A percentile compares a stretch with the other conserved stretches of the same genome.
These are phyloP conservation scores for Pseudonaja textilis DNA, from an alignment of 2,113 vertebrate species.

Conservation along the genomic window DNA sequence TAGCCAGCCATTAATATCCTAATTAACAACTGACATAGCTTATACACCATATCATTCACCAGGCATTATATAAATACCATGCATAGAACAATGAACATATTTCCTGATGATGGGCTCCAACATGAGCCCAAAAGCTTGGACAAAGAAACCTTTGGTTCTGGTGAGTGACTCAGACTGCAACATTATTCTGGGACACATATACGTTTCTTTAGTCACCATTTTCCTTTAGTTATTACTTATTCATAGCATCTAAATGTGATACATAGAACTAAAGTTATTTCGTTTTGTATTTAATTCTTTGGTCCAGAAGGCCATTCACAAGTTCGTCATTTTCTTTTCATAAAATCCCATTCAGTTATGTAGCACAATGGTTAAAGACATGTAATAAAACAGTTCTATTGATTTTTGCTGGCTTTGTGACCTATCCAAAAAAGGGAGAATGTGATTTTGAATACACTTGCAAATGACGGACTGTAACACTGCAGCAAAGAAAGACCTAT, in stretches of 20 bases:
- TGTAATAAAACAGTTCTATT: slow-evolving; percentile 17
- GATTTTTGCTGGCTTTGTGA: slow-evolving; percentile 30
- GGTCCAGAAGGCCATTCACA: not conserved
- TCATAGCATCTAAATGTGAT: not conserved
- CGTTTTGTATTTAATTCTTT: not conserved
- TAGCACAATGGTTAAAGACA: not conserved
- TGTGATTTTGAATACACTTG: slow-evolving; percentile 35
- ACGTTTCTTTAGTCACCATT: not conserved
- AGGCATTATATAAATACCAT: not conserved
- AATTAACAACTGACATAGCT: not conserved
- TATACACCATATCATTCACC: not conserved
- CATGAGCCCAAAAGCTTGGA: not conserved
- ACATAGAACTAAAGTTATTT: not conserved
- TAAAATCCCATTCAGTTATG: not conserved
- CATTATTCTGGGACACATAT: not conserved
- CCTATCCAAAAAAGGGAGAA: not conserved
- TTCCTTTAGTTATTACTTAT: not conserved
- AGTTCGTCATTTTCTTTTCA: not conserved
- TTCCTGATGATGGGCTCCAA: not conserved
- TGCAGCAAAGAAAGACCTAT: slow-evolving; percentile 46
- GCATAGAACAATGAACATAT: not conserved
- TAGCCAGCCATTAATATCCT: not conserved
- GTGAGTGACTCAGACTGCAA: not conserved
- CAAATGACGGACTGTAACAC: slow-evolving; percentile 49
- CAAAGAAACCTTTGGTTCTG: not conserved